Evolutionary conservation across 2,888 invertebrate genomes (phyloP).

Genomic region (Eumerus sabulonum): DNA sequence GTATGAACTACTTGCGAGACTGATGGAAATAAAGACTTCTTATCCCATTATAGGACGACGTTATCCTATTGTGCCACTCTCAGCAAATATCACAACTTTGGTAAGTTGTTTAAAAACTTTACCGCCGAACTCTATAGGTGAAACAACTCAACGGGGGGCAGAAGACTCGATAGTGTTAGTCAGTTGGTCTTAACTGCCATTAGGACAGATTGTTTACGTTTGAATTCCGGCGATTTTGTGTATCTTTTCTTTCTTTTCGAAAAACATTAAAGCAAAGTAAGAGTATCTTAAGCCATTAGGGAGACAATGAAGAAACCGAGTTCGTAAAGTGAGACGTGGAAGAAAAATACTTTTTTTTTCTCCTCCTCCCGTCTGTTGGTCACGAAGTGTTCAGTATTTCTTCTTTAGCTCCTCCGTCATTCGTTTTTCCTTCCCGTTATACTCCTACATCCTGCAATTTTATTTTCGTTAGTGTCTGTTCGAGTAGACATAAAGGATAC

Average conservation of each 20-base stretch:
- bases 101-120: conserved; percentile 38
- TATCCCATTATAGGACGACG: too few species aligned
- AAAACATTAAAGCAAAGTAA: conserved; percentile 55
- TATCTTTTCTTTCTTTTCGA: conserved; percentile 15
- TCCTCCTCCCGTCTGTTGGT: conserved; percentile 31
- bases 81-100: conserved; percentile 13
- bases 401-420: not conserved
- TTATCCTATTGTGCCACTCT: too few species aligned
- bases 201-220: conserved; percentile 58
- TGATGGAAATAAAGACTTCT: too few species aligned
- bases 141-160: conserved; percentile 9
- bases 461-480: conserved; percentile 9
- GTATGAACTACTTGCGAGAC: too few species aligned
- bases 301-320: conserved; percentile 41
- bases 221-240: conserved; percentile 36
- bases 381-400: conserved; percentile 30
- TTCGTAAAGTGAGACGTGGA: not conserved
- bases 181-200: conserved; percentile 27
- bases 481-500: conserved; percentile 11
- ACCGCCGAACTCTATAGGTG: conserved; percentile 27
- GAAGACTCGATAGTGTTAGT: not conserved
- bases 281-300: conserved; percentile 55
- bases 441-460: not conserved
- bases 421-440: conserved; percentile 3
- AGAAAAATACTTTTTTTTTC: conserved; percentile 38